These are phyloP conservation scores for Chrysina gloriosa DNA, from an alignment of 2,888 invertebrate species.

Conservation along the genomic window DNA sequence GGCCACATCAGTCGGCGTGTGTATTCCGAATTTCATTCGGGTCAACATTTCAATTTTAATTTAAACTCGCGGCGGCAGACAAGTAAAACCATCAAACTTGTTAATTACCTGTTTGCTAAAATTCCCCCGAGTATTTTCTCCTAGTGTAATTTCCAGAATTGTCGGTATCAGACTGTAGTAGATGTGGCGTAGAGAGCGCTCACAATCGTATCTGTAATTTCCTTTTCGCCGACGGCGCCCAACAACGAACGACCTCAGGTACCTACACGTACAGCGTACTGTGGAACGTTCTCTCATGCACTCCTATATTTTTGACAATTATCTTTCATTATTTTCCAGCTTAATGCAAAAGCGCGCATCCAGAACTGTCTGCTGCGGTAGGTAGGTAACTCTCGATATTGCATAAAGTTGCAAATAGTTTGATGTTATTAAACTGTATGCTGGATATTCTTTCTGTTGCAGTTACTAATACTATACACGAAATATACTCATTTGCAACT, in stretches of 20 bases:
- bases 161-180: constrained; percentile 61
- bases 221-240: constrained; percentile 55
- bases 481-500: background rate
- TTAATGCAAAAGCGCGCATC: constrained; percentile 9
- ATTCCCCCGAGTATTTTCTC: constrained; percentile 64
- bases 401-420: background rate
- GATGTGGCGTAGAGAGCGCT: constrained; percentile 25
- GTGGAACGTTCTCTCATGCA: constrained; percentile 38
- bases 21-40: constrained; percentile 55
- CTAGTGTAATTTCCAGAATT: constrained; percentile 64
- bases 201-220: constrained; percentile 60
- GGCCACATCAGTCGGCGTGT: constrained; percentile 33
- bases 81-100: constrained; percentile 65
- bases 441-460: background rate
- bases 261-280: constrained; percentile 18
- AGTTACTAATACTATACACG: background rate
- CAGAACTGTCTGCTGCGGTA: background rate
- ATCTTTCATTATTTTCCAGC: constrained; percentile 36
- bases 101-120: constrained; percentile 66
- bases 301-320: constrained; percentile 40
- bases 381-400: constrained; percentile 11
- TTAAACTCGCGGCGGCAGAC: constrained; percentile 58
- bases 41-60: constrained; percentile 64
- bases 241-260: constrained; percentile 52
- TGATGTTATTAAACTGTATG: background rate